Base-by-base conservation (phyloP, 92 coral and sea anemone genomes). In the Desmophyllum pertusum region DNA sequence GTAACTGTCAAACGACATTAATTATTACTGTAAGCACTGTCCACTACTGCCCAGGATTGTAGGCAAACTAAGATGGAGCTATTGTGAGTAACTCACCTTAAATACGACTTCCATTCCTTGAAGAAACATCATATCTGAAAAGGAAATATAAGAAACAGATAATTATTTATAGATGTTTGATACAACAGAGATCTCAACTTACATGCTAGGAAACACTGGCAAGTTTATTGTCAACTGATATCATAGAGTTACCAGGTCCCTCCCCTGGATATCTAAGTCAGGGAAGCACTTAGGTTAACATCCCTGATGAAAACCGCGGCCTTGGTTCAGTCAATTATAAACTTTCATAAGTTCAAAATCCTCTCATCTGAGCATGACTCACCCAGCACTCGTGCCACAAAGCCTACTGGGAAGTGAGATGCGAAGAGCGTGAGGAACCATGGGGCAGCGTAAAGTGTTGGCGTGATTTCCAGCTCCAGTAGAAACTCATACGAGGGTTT, bases 341-440 rank as follows among this genome's bases (percentile, higher is more conserved):
- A n/a, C n/a, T n/a, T n/a, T n/a, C n/a, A n/a, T n/a, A n/a, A n/a
- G n/a, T n/a, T n/a, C n/a, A n/a, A n/a, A n/a, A n/a, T n/a, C n/a
- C n/a, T n/a, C n/a, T n/a, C n/a, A n/a, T n/a, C n/a, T n/a, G n/a
- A n/a, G n/a, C 29, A 53, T 4, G 7, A 85, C 99, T 85, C 78
- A 97, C 99, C 99, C 80, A 97, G 67, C 27, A 94, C 93, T 75
- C 99, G 94, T 15, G 87, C 98, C 35, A 95, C 99, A 81, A 97
- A 94, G 40, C 97, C 98, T 53, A 94, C 92, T 36, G 98, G 96
- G 84, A 90, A 97, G 84, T 92, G 92, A 35, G 99, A 97, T 5
- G 99, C 98, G 80, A 97, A 97, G 55, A 97, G 89, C 39, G 99
- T 97, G 29, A 97, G 91, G 84, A 97, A 97, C 99, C 99, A 97